Base-by-base conservation (phyloP, 2,113 vertebrate genomes). In the Silurus meridionalis region DNA sequence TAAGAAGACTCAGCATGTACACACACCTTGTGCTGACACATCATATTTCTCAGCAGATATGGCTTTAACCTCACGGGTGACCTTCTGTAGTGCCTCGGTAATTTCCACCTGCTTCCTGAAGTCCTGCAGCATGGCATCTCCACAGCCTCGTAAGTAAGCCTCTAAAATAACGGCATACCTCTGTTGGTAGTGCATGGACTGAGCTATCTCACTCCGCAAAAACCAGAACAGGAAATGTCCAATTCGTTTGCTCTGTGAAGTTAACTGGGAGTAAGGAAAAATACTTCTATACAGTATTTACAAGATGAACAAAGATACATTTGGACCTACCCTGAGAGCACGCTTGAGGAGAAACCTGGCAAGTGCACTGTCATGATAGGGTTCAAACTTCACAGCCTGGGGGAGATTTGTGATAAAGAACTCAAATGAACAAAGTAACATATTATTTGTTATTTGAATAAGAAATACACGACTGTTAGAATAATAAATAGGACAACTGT, bases 221-320 rank as follows among this genome's bases (percentile, higher is more conserved):
- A 99, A 99, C 98, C 98, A 99, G 94, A 99, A 99, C 88, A 99
- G 95, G 89, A 99, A 99, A 91, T 99, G 98, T 25, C 98, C 98
- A 0, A 99, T 99, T 80, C 98, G 95, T 91, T 99, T 99, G 91
- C 98, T 99, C 98, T 99, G 92, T 8, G 57, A 58, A 71, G 86
- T 48, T 88, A 67, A 55, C 9, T 8, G 3, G 11, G 79, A 14
- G 28, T 53, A 74, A 57, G 7, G 52, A 11, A 48, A 55, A 57
- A 46, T 50, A 8, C 25, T 50, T 2, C 21, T 67, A 48, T 28
- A 6, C 11, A 53, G 6, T 8, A 66, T 67, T 23, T 25, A 0
- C 21, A 14, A 53, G 61, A 17, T 53, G 28, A 58, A 15, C 52
- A 9, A 8, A 87, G 13, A 0, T 5, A 37, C 28, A 8, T 46